phyloP scores from a whole-genome alignment of 2,797 vertebrate species.

The Megalops cyprinoides region DNA sequence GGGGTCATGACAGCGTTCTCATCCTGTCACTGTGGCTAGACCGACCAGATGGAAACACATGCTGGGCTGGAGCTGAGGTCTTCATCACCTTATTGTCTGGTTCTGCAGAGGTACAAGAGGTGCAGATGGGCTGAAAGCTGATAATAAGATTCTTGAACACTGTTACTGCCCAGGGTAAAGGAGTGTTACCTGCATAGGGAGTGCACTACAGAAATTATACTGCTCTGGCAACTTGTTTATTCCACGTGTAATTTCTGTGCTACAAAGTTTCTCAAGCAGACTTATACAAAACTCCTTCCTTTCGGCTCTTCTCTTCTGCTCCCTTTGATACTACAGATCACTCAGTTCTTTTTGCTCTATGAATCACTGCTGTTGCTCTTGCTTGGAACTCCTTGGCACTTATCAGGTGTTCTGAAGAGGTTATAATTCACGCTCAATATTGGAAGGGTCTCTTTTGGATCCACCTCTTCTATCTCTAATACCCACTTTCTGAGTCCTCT shows the following conservation, averaged over 20 bases:
- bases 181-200: conserved; percentile 23
- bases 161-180: conserved; percentile 29
- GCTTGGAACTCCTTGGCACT: not conserved
- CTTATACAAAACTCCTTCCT: not conserved
- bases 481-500: not conserved
- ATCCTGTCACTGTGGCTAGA: conserved; percentile 39
- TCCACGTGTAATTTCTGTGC: not conserved
- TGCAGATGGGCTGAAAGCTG: conserved; percentile 38
- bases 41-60: conserved; percentile 31
- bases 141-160: conserved; percentile 51
- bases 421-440: conserved; percentile 1
- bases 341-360: not conserved
- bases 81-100: conserved; percentile 39
- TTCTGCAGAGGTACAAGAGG: conserved; percentile 31
- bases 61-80: conserved; percentile 34
- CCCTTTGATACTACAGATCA: not conserved
- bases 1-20: conserved; percentile 15
- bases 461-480: not conserved
- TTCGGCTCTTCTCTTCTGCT: not conserved
- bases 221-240: not conserved
- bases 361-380: not conserved
- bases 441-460: not conserved
- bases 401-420: not conserved
- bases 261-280: not conserved
- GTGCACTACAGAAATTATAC: conserved; percentile 21